Evolutionary conservation across 2,888 invertebrate genomes (phyloP).

Genomic region (Agrilus cyanescens): DNA sequence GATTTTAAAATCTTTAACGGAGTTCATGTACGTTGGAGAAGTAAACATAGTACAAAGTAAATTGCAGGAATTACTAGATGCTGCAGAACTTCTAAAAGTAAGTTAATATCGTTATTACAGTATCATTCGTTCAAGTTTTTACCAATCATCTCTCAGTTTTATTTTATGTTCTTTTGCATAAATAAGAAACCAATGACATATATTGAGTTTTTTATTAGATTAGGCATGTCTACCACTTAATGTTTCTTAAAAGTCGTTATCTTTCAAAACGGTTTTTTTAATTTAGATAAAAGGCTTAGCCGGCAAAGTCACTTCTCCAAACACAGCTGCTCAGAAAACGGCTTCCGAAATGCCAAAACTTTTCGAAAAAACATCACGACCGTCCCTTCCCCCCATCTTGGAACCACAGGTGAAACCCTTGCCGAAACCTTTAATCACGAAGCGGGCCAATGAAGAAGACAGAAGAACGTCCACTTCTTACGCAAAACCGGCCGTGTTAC

Average conservation of each 20-base stretch:
- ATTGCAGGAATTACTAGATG: slow-evolving; percentile 35
- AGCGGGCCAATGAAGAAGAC: slow-evolving; percentile 7
- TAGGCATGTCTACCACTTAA: neutral
- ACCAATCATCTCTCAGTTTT: too few relatives aligned
- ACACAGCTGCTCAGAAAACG: neutral
- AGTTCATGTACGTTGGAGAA: slow-evolving; percentile 43
- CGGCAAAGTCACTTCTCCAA: slow-evolving; percentile 5
- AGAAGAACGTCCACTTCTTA: slow-evolving; percentile 2
- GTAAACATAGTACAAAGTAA: slow-evolving; percentile 38
- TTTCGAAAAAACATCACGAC: neutral
- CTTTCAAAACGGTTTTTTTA: neutral
- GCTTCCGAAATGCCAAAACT: too few relatives aligned
- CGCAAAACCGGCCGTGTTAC: slow-evolving; percentile 1
- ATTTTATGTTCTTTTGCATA: too few relatives aligned
- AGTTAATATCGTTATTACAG: slow-evolving; percentile 2
- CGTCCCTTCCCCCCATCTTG: neutral
- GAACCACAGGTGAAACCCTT: slow-evolving; percentile 2
- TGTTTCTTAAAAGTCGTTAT: neutral
- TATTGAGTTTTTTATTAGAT: neutral
- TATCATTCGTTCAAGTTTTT: too few relatives aligned
- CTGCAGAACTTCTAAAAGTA: slow-evolving; percentile 37
- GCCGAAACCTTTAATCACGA: slow-evolving; percentile 7
- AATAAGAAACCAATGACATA: neutral
- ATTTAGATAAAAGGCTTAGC: slow-evolving; percentile 17
- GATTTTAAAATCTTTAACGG: slow-evolving; percentile 39